These are phyloP conservation scores for Eudyptes chrysolophus DNA, from an alignment of 2,113 vertebrate species.

Conservation along the genomic window DNA sequence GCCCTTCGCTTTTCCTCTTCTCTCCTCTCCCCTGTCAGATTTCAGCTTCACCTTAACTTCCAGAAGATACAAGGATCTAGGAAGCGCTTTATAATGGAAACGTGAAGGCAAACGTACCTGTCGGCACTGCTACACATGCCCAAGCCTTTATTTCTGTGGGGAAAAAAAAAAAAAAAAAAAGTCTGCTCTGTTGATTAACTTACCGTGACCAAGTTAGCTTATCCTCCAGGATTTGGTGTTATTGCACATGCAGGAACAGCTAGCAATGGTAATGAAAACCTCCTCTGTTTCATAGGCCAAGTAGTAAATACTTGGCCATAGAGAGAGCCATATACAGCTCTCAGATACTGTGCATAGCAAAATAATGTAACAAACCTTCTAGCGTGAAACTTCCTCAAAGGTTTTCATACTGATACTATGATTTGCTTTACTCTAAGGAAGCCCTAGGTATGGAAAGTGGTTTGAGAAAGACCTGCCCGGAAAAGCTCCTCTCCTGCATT, in stretches of 20 bases:
- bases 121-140: background rate
- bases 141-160: background rate
- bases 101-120: background rate
- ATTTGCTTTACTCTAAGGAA: background rate
- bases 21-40: background rate
- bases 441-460: background rate
- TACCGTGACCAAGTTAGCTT: no score
- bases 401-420: background rate
- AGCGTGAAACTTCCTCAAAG: background rate
- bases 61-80: background rate
- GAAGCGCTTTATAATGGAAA: background rate
- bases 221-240: background rate
- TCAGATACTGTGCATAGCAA: background rate
- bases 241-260: background rate
- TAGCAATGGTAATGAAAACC: background rate
- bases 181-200: background rate
- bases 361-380: background rate
- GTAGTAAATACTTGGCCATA: background rate
- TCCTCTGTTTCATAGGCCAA: background rate
- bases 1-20: background rate
- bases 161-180: no score
- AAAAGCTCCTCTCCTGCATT: background rate
- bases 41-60: background rate
- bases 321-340: background rate
- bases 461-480: background rate